Percentiles rank a stretch among this genome's conserved stretches.
Conservation (phyloP, 2,113 vertebrate species). For the Percopsis transmontana region DNA sequence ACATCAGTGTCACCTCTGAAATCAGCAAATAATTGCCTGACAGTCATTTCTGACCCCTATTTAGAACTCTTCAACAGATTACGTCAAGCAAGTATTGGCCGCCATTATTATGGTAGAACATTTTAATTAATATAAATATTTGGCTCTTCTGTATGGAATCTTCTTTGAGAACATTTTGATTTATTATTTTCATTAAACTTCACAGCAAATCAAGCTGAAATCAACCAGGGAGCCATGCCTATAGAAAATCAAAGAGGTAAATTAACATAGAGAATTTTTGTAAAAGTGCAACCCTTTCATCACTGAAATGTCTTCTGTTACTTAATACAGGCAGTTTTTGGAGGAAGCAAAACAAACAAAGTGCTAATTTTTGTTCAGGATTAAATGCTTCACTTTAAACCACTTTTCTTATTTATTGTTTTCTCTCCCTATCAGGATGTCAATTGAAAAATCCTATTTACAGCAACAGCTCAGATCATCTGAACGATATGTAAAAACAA, state of each 20-base stretch:
- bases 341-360: conserved; percentile 38
- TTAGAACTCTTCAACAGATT: conserved; percentile 55
- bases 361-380: conserved; percentile 18
- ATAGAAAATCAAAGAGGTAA: conserved; percentile 24
- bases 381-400: conserved; percentile 9
- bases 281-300: background rate
- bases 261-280: background rate
- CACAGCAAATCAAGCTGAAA: conserved; percentile 57
- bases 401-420: background rate
- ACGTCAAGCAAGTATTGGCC: conserved; percentile 42
- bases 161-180: conserved; percentile 1
- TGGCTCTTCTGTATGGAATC: background rate
- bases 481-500: conserved; percentile 35
- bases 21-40: conserved; percentile 1
- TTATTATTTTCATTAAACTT: background rate
- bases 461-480: conserved; percentile 39
- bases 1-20: background rate
- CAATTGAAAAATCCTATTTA: conserved; percentile 73
- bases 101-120: conserved; percentile 65
- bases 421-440: conserved; percentile 40
- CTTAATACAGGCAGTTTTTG: conserved; percentile 6
- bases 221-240: conserved; percentile 28
- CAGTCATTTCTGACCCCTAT: conserved; percentile 2
- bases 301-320: background rate
- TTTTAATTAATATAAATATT: background rate